Evolutionary conservation across 2,888 invertebrate species (phyloP).

Genomic region (Rutpela maculata): DNA sequence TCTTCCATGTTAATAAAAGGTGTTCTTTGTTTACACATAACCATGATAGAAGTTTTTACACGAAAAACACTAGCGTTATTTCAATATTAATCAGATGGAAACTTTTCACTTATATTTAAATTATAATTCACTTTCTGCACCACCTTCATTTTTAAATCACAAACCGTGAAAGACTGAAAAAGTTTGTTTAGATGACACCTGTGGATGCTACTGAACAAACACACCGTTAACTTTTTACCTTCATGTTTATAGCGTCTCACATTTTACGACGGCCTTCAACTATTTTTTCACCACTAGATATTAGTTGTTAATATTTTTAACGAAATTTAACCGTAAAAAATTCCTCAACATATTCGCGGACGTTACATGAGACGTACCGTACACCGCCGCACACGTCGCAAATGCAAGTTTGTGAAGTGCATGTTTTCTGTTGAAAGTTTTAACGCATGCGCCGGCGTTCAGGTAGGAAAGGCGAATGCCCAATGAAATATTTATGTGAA

Average conservation of each 20-base stretch:
- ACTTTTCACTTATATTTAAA: slow-evolving; percentile 34
- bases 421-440: slow-evolving; percentile 62
- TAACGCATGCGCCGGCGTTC: slow-evolving; percentile 53
- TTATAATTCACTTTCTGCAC: slow-evolving; percentile 40
- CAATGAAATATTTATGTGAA: slow-evolving; percentile 54
- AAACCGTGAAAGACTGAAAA: slow-evolving; percentile 50
- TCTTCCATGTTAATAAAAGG: slow-evolving; percentile 54
- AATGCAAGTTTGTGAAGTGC: slow-evolving; percentile 61
- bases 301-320: not conserved
- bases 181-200: slow-evolving; percentile 58
- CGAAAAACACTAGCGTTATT: slow-evolving; percentile 31
- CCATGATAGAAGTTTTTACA: slow-evolving; percentile 47
- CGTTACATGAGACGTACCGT: slow-evolving; percentile 44
- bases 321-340: slow-evolving; percentile 19
- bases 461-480: slow-evolving; percentile 59
- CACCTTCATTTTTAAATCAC: slow-evolving; percentile 51
- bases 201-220: slow-evolving; percentile 55
- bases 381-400: slow-evolving; percentile 53
- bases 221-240: slow-evolving; percentile 35
- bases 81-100: slow-evolving; percentile 20
- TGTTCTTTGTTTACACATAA: slow-evolving; percentile 55
- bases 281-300: not conserved
- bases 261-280: not conserved
- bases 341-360: slow-evolving; percentile 37
- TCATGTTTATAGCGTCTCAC: slow-evolving; percentile 15